A percentile compares a stretch with the other conserved stretches of the same genome.
These are phyloP conservation scores for Thelaira solivaga DNA, from an alignment of 2,888 invertebrate genomes.

Conservation along the genomic window DNA sequence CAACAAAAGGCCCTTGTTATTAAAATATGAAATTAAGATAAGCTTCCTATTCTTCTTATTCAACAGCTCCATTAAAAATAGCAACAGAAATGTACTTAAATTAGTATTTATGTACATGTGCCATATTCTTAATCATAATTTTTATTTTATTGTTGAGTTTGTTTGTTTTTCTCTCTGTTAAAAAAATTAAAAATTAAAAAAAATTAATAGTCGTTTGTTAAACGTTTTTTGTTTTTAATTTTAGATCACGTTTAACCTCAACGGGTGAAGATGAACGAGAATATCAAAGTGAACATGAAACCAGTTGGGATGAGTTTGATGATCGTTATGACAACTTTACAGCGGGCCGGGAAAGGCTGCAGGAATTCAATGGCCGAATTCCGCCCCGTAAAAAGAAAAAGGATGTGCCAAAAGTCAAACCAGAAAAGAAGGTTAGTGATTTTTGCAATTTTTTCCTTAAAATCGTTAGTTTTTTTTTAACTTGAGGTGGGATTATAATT, in stretches of 20 bases:
- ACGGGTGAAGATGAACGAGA: constrained; percentile 77
- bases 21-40: constrained; percentile 48
- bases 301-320: constrained; percentile 77
- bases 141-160: constrained; percentile 31
- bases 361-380: constrained; percentile 77
- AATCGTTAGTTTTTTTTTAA: no score
- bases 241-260: constrained; percentile 76
- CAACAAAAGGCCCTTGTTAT: constrained; percentile 43
- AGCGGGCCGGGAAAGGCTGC: constrained; percentile 76
- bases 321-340: constrained; percentile 76
- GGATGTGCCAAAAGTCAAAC: constrained; percentile 69
- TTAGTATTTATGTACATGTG: constrained; percentile 40
- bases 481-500: no score
- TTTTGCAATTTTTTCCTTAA: not conserved
- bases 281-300: constrained; percentile 76
- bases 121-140: constrained; percentile 52
- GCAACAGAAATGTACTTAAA: constrained; percentile 20
- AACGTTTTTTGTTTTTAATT: constrained; percentile 60
- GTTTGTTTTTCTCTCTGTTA: constrained; percentile 16
- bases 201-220: constrained; percentile 45
- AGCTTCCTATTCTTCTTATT: constrained; percentile 45
- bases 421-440: constrained; percentile 70
- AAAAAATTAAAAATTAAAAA: no score
- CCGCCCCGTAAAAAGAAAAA: constrained; percentile 77
- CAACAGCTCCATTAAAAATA: constrained; percentile 19